Conservation (phyloP, 1,140 invertebrate genomes). For the Drosophila ercepeae region DNA sequence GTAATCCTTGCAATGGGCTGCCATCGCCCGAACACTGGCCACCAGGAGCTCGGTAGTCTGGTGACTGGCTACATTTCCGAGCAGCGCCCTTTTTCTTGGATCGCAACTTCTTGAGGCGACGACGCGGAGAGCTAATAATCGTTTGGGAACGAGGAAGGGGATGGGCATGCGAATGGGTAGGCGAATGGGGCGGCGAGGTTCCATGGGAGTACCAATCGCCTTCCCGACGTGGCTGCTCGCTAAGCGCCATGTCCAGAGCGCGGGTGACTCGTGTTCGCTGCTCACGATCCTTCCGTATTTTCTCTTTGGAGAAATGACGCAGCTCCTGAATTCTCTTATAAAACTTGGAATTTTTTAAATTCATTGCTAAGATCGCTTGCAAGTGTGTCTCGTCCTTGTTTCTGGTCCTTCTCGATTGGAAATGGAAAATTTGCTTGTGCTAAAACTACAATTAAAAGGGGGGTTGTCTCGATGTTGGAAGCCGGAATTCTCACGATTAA, state of each 20-base stretch:
- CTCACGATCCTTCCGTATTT: constrained; percentile 61
- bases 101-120: constrained; percentile 23
- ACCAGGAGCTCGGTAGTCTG: constrained; percentile 3
- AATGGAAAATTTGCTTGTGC: constrained; percentile 37
- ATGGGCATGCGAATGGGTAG: background rate
- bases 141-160: background rate
- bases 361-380: constrained; percentile 52
- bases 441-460: constrained; percentile 30
- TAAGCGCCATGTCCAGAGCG: constrained; percentile 59
- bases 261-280: constrained; percentile 32
- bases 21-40: constrained; percentile 1
- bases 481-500: constrained; percentile 36
- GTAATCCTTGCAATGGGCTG: constrained; percentile 1
- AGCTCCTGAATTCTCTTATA: constrained; percentile 77
- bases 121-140: constrained; percentile 12
- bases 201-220: constrained; percentile 37
- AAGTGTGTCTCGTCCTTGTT: background rate
- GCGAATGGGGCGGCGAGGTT: background rate
- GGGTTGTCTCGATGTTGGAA: constrained; percentile 2
- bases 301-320: constrained; percentile 72
- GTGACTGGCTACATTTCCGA: constrained; percentile 8
- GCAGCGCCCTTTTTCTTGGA: background rate
- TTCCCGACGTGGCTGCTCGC: constrained; percentile 38
- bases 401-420: constrained; percentile 5
- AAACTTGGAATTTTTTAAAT: constrained; percentile 83